Evolutionary conservation across 2,113 vertebrate species (phyloP).

Genomic region (Urocynchramus pylzowi): DNA sequence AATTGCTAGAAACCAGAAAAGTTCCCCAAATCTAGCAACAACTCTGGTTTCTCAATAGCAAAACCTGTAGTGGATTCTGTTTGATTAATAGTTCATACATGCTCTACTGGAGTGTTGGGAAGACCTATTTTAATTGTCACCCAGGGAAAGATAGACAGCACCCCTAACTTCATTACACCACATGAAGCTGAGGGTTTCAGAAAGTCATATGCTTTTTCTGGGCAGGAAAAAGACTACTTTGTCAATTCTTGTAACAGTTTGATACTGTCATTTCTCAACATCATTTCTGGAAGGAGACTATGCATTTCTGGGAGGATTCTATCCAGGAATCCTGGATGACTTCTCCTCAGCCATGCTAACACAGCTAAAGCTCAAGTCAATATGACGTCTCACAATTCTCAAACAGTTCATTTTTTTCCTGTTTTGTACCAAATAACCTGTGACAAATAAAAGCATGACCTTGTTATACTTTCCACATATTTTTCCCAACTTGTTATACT

Average conservation of each 20-base stretch:
- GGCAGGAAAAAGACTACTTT: background rate
- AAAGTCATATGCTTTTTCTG: background rate
- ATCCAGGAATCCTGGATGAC: background rate
- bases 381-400: background rate
- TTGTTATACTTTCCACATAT: background rate
- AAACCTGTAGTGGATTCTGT: background rate
- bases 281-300: background rate
- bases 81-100: background rate
- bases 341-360: background rate
- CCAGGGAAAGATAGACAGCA: background rate
- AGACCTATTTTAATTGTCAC: background rate
- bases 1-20: background rate
- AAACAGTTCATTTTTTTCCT: background rate
- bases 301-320: background rate
- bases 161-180: background rate
- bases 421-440: background rate
- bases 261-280: background rate
- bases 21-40: background rate
- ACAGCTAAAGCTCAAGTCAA: background rate
- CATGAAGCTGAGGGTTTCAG: background rate
- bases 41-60: background rate
- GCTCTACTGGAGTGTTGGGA: background rate
- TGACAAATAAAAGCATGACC: background rate
- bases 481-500: background rate
- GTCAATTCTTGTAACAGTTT: background rate